Evolutionary conservation across 2,888 invertebrate genomes (phyloP).

Genomic region (Eristalis tenax): DNA sequence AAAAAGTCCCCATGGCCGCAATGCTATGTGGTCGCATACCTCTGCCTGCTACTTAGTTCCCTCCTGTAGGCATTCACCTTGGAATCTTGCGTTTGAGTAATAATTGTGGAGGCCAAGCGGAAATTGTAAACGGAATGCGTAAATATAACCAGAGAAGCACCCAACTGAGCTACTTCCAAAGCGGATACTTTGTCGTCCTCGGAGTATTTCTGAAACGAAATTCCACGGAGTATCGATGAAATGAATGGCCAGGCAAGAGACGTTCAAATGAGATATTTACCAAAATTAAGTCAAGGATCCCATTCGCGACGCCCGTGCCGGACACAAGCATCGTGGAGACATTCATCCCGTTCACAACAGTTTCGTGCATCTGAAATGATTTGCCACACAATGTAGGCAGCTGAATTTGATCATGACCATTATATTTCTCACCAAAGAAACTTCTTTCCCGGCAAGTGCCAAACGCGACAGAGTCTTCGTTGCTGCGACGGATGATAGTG

Average conservation of each 20-base stretch:
- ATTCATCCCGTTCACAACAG: constrained; percentile 78
- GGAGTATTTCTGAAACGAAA: constrained; percentile 74
- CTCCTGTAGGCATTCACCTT: constrained; percentile 74
- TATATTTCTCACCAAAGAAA: constrained; percentile 74
- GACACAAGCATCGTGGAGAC: constrained; percentile 77
- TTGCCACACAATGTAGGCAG: no score
- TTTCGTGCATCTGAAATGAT: constrained; percentile 71
- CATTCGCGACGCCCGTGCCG: constrained; percentile 77
- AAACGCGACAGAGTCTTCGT: constrained; percentile 74
- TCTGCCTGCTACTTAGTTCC: constrained; percentile 76
- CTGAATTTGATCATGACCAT: no score
- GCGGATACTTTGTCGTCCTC: constrained; percentile 76
- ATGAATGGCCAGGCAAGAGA: background rate
- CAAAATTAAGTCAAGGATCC: constrained; percentile 76
- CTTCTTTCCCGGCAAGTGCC: constrained; percentile 75
- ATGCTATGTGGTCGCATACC: constrained; percentile 69
- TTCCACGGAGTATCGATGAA: no score
- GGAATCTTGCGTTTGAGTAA: constrained; percentile 74
- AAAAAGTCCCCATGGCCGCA: background rate
- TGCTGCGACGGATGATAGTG: constrained; percentile 76
- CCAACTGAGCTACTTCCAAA: constrained; percentile 76
- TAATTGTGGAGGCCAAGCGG: constrained; percentile 77
- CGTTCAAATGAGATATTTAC: constrained; percentile 72
- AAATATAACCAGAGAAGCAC: constrained; percentile 77
- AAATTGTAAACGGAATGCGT: constrained; percentile 79